These are phyloP conservation scores for Rattus rattus DNA, from an alignment of 2,113 vertebrate species.

Conservation along the genomic window DNA sequence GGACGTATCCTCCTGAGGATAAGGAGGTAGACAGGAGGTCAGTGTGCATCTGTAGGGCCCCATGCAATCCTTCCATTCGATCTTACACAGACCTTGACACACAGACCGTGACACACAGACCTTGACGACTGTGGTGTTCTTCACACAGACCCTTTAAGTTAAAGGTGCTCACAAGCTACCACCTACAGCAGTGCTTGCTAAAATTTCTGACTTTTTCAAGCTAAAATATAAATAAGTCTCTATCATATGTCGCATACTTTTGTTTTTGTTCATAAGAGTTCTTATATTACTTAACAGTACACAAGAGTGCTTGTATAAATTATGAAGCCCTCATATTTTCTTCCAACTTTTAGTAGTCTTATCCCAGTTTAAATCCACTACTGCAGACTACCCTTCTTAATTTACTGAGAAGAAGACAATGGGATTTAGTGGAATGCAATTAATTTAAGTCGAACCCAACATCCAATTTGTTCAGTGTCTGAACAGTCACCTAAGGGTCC, in stretches of 20 bases:
- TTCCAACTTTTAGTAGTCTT: not conserved
- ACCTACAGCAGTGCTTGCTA: not conserved
- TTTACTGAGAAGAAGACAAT: conserved; percentile 19
- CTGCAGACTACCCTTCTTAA: not conserved
- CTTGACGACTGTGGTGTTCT: not conserved
- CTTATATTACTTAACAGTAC: not conserved
- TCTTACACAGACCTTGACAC: not conserved
- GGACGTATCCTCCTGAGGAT: not conserved
- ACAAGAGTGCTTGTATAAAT: not conserved
- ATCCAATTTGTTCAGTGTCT: not conserved
- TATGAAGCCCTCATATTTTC: not conserved
- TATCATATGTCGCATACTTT: not conserved
- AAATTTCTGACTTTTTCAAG: not conserved
- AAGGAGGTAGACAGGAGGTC: not conserved
- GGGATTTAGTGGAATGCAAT: not conserved
- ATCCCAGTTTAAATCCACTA: not conserved
- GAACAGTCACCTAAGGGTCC: not conserved
- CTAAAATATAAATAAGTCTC: not conserved
- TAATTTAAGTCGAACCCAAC: not conserved
- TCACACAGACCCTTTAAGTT: not conserved
- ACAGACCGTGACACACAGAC: not conserved
- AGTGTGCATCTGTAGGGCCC: rapidly evolving
- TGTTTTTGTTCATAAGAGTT: not conserved
- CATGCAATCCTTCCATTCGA: not conserved
- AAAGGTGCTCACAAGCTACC: not conserved